These are phyloP conservation scores for Drosophila varians DNA, from an alignment of 1,140 invertebrate genomes.

Conservation along the genomic window DNA sequence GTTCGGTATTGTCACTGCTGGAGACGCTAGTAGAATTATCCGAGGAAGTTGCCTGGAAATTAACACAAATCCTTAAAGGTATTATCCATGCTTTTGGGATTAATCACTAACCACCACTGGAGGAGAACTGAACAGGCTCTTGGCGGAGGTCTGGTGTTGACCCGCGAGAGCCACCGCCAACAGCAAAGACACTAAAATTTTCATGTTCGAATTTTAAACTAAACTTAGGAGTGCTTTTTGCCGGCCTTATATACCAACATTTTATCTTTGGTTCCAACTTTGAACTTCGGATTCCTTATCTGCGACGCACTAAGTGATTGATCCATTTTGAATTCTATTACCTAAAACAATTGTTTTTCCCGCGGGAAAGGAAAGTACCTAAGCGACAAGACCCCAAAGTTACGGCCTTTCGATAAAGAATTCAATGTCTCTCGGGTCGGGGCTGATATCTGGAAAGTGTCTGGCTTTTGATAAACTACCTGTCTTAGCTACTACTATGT, in stretches of 20 bases:
- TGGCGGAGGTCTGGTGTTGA: conserved; percentile 28
- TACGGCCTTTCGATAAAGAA: conserved; percentile 6
- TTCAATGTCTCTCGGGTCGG: conserved; percentile 4
- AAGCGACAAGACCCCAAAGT: background rate
- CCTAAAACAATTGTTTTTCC: conserved; percentile 11
- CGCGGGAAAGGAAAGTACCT: conserved; percentile 11
- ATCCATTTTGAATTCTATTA: conserved; percentile 29
- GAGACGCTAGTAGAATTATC: background rate
- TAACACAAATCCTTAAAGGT: background rate
- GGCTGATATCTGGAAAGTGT: conserved; percentile 6
- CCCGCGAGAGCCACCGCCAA: conserved; percentile 32
- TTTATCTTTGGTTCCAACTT: conserved; percentile 1
- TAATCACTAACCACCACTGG: background rate
- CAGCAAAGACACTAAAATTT: conserved; percentile 24
- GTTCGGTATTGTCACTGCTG: background rate
- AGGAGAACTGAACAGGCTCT: conserved; percentile 13
- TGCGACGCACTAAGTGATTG: conserved; percentile 25
- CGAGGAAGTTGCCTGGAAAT: background rate
- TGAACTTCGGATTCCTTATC: conserved; percentile 28
- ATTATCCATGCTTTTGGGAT: background rate
- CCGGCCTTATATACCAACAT: conserved; percentile 28
- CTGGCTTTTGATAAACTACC: conserved; percentile 24
- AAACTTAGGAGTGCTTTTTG: conserved; percentile 7
- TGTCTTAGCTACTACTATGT: too few species aligned
- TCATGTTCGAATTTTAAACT: conserved; percentile 48